phyloP scores from a whole-genome alignment of 2,797 vertebrate genomes.

The Labroides dimidiatus region DNA sequence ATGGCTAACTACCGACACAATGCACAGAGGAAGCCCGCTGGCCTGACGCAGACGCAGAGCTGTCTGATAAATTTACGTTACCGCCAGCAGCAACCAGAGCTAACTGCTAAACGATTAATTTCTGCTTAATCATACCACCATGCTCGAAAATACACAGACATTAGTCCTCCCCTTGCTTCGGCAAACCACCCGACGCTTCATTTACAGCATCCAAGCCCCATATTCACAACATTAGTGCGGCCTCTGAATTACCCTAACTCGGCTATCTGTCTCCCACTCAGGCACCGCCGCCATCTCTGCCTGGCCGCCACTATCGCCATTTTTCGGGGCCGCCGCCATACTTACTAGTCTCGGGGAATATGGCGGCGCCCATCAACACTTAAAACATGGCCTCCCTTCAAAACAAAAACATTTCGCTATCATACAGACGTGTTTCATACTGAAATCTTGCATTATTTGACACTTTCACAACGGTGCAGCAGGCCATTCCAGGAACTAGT shows the following conservation, averaged over 20 bases:
- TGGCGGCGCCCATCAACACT: slow-evolving; percentile 99
- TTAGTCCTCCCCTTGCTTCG: not conserved
- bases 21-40: not conserved
- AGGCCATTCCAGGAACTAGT: slow-evolving; percentile 70
- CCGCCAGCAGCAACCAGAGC: slow-evolving; percentile 13
- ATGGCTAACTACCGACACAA: not conserved
- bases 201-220: rapidly evolving
- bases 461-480: slow-evolving; percentile 30
- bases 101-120: slow-evolving; percentile 42
- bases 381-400: slow-evolving; percentile 99
- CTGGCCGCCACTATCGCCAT: slow-evolving; percentile 90
- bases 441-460: slow-evolving; percentile 46
- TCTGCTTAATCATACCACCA: not conserved
- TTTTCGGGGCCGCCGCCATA: slow-evolving; percentile 96
- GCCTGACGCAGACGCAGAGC: slow-evolving; percentile 6
- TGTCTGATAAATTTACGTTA: not conserved
- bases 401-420: slow-evolving; percentile 92
- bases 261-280: slow-evolving; percentile 55
- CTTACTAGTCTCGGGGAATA: slow-evolving; percentile 98
- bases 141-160: not conserved
- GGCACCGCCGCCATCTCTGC: slow-evolving; percentile 88
- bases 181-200: rapidly evolving
- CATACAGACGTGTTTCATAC: slow-evolving; percentile 34
- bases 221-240: slow-evolving; percentile 74
- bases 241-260: slow-evolving; percentile 75